Evolutionary conservation across 2,888 invertebrate genomes (phyloP), one percentile per base, ranked within the genome.

Genomic region (Tricholauxania praeusta): DNA sequence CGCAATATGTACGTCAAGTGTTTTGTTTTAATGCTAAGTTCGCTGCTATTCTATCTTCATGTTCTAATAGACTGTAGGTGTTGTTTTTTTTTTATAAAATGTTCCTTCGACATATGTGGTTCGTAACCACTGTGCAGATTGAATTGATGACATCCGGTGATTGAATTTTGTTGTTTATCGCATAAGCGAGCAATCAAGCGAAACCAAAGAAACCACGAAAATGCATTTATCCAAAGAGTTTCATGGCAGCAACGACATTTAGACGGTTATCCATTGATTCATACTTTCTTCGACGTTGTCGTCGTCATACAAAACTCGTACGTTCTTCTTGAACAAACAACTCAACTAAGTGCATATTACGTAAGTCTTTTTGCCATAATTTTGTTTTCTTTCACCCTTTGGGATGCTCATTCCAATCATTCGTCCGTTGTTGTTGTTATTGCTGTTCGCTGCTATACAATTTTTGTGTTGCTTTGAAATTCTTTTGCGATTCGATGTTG

Each of bases 111-210:
- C 0, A 15, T 71, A 22, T 51, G 19, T 10, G 53, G 53, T 53
- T 19, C 14, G n/a, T 7, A 53, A 19, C 19, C 53, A 53, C 53
- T 53, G 53, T 53, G 14, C 19, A 39, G 39, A 39, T 10, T 39
- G 10, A 39, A 39, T 39, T 39, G 39, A 39, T 39, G 39, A 39
- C 39, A 39, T 39, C 39, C 39, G 51, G 51, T 51, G 51, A 64
- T 64, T 64, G 64, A 64, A 64, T 64, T 64, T 64, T 51, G 64
- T 22, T 64, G 67, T 67, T 68, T 59, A 57, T 49, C 57, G 59
- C 68, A 68, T 28, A 49, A 49, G 57, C 52, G 66, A 28, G 66
- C 66, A 53, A 53, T 68, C 49, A 48, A 59, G 49, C 59, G 51
- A 4, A 51, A 67, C 57, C 22, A 17, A 32, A 47, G 22, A 57